These are phyloP conservation scores for Pygocentrus nattereri DNA, from an alignment of 2,797 vertebrate genomes.

Conservation along the genomic window DNA sequence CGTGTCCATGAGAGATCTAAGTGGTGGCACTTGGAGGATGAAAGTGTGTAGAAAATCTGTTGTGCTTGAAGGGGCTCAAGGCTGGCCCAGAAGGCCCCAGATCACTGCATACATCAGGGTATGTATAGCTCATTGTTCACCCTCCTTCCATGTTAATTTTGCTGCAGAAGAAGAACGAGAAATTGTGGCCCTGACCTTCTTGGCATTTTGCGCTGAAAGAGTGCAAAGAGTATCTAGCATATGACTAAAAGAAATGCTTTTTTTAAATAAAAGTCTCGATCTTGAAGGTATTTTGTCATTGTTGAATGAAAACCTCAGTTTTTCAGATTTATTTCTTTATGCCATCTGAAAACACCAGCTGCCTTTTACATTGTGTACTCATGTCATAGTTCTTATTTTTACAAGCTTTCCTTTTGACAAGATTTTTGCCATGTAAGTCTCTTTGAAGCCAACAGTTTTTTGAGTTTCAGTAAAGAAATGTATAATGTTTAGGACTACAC, in stretches of 20 bases:
- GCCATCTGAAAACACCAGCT: no score
- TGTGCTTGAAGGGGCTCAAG: slow-evolving; percentile 50
- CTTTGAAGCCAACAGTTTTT: no score
- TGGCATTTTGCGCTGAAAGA: slow-evolving; percentile 1
- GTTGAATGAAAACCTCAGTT: no score
- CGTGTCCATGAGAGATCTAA: slow-evolving; percentile 52
- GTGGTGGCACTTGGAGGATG: slow-evolving; percentile 49
- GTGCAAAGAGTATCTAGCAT: background rate
- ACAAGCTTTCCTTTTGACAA: no score
- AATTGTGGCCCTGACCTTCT: slow-evolving; percentile 9
- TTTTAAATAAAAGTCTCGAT: no score
- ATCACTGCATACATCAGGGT: slow-evolving; percentile 35
- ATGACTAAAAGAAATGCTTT: slow-evolving; percentile 6
- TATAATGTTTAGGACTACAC: background rate
- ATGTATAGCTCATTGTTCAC: slow-evolving; percentile 61
- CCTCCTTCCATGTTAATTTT: slow-evolving; percentile 69
- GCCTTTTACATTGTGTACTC: no score
- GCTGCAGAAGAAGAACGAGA: slow-evolving; percentile 49
- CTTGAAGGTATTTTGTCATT: no score
- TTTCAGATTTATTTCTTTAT: no score
- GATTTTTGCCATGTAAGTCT: no score
- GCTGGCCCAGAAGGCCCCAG: slow-evolving; percentile 50
- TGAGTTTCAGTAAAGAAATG: background rate
- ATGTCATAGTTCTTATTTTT: no score
- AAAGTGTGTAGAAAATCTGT: slow-evolving; percentile 46